Conservation (phyloP, 2,113 vertebrate species). For the Ailurus styani region DNA sequence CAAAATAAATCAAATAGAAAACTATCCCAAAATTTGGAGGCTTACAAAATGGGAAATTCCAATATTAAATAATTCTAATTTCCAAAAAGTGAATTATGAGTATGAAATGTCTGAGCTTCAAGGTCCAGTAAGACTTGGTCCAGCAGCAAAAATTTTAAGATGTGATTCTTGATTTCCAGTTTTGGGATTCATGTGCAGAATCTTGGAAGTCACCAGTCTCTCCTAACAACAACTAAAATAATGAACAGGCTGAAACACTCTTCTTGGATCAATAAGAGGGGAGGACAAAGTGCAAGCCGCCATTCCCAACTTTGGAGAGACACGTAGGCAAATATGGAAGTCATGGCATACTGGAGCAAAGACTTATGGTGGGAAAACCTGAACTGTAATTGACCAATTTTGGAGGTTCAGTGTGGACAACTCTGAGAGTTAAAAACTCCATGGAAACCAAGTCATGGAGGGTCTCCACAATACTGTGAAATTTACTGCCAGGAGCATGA, state of each 20-base stretch:
- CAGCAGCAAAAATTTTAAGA: neutral
- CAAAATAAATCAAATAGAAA: conserved; percentile 11
- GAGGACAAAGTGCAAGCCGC: neutral
- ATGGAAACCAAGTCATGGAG: neutral
- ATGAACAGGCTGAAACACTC: neutral
- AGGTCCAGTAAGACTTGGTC: neutral
- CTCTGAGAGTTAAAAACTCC: neutral
- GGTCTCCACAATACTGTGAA: neutral
- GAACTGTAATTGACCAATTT: neutral
- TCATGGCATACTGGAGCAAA: neutral
- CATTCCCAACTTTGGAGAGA: neutral
- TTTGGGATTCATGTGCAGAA: neutral
- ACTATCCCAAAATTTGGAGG: neutral
- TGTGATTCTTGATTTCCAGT: neutral
- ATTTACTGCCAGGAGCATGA: neutral
- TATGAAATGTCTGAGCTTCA: neutral
- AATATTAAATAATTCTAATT: neutral
- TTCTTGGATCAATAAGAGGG: neutral
- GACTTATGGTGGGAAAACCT: neutral
- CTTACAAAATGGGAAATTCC: neutral
- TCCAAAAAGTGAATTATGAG: neutral
- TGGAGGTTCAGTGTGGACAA: neutral
- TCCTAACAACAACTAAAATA: neutral
- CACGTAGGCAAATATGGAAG: neutral
- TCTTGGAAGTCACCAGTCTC: neutral